Conservation (phyloP, 2,888 invertebrate genomes). For the Aphodius granarius region DNA sequence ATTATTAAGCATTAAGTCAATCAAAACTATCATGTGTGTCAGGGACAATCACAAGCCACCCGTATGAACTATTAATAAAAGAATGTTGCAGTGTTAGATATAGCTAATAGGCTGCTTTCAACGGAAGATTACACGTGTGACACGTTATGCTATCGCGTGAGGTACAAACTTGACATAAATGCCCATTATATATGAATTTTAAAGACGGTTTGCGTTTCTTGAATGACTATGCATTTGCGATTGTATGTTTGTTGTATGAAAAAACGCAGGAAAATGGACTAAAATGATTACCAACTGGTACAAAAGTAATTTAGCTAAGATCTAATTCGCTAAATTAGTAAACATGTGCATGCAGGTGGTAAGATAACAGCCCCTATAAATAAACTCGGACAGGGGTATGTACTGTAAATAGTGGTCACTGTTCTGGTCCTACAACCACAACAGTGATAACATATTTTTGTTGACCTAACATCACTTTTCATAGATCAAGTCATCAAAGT, state of each 20-base stretch:
- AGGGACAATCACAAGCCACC: background rate
- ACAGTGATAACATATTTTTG: too few species aligned
- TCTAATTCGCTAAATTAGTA: conserved; percentile 8
- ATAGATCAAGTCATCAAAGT: too few species aligned
- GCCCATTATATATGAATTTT: background rate
- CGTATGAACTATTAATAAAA: background rate
- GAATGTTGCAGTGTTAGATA: background rate
- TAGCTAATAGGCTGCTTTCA: background rate
- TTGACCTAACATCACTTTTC: too few species aligned
- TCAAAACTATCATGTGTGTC: background rate
- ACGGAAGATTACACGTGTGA: background rate
- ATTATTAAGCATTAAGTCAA: background rate
- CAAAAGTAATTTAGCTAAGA: conserved; percentile 8
- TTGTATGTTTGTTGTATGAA: too few species aligned
- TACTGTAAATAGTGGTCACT: too few species aligned
- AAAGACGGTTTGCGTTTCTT: background rate
- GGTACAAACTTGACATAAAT: background rate
- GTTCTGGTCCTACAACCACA: too few species aligned
- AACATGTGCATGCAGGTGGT: conserved; percentile 11
- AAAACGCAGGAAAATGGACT: too few species aligned
- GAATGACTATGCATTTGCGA: background rate
- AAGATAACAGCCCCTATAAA: conserved; percentile 7
- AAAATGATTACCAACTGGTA: too few species aligned
- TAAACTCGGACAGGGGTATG: background rate
- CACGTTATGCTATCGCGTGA: background rate